Evolutionary conservation across 1,140 invertebrate species (phyloP).

Genomic region (Aphelinus atriplicis): DNA sequence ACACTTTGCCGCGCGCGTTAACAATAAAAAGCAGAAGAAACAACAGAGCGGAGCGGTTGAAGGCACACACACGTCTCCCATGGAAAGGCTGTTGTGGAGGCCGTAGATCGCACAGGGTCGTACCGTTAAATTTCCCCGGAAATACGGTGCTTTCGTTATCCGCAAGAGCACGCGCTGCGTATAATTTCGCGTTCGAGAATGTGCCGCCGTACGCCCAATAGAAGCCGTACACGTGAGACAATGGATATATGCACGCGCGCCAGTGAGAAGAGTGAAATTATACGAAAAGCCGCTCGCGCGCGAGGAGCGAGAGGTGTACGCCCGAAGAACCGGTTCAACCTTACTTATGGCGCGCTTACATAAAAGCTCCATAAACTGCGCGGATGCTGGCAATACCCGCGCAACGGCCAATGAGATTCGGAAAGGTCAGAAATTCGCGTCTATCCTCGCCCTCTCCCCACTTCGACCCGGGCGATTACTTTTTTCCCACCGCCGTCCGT

Average conservation of each 20-base stretch:
- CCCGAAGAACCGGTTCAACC: conserved; percentile 43
- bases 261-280: not conserved
- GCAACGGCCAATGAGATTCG: not conserved
- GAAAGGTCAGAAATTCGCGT: no score
- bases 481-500: not conserved
- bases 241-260: not conserved
- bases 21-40: no score
- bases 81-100: no score
- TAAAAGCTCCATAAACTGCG: conserved; percentile 43
- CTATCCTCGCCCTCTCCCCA: no score
- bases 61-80: no score
- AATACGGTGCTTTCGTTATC: conserved; percentile 1
- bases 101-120: no score
- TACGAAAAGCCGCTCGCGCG: not conserved
- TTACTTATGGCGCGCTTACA: conserved; percentile 48
- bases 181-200: not conserved
- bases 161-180: not conserved
- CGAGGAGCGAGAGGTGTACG: not conserved
- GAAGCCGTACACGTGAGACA: conserved; percentile 12
- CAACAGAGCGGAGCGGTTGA: no score
- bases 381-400: conserved; percentile 29
- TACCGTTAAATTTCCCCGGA: not conserved
- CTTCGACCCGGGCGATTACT: conserved; percentile 24
- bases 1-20: no score
- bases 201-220: not conserved